A percentile compares a stretch with the other conserved stretches of the same genome.
These are phyloP conservation scores for Istiophorus platypterus DNA, from an alignment of 2,113 vertebrate genomes.

Conservation along the genomic window DNA sequence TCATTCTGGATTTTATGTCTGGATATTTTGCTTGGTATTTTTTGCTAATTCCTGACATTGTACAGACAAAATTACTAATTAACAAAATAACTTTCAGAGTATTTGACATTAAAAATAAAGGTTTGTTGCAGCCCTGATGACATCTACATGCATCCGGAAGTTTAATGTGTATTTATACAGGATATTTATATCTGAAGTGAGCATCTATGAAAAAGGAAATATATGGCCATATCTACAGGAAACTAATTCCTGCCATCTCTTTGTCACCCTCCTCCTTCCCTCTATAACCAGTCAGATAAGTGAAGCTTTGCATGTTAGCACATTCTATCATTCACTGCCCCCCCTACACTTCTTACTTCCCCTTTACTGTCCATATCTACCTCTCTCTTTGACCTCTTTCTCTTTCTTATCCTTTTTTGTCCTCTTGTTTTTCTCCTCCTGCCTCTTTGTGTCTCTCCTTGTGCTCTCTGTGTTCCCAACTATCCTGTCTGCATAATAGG, in stretches of 20 bases:
- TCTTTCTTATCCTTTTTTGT: slow-evolving; percentile 32
- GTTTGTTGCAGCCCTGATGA: too few species aligned
- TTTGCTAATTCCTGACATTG: too few species aligned
- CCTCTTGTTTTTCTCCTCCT: slow-evolving; percentile 12
- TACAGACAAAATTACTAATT: too few species aligned
- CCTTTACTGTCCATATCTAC: slow-evolving; percentile 14
- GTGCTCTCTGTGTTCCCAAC: slow-evolving; percentile 6
- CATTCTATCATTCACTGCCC: slow-evolving; percentile 29
- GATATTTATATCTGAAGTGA: not conserved
- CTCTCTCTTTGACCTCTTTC: slow-evolving; percentile 6
- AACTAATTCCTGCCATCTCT: not conserved
- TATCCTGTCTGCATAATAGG: slow-evolving; percentile 13
- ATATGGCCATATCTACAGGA: not conserved
- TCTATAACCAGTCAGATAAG: not conserved
- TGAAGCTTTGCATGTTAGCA: slow-evolving; percentile 21
- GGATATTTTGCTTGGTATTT: too few species aligned
- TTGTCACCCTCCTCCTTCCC: not conserved
- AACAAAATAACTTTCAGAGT: too few species aligned
- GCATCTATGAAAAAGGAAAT: not conserved
- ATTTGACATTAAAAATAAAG: too few species aligned
- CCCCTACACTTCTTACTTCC: not conserved
- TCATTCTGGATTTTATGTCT: too few species aligned
- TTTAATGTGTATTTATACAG: too few species aligned
- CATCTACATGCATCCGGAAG: too few species aligned
- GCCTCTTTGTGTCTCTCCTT: not conserved